These are phyloP conservation scores for Neoarius graeffei DNA, from an alignment of 2,113 vertebrate genomes.

Conservation along the genomic window DNA sequence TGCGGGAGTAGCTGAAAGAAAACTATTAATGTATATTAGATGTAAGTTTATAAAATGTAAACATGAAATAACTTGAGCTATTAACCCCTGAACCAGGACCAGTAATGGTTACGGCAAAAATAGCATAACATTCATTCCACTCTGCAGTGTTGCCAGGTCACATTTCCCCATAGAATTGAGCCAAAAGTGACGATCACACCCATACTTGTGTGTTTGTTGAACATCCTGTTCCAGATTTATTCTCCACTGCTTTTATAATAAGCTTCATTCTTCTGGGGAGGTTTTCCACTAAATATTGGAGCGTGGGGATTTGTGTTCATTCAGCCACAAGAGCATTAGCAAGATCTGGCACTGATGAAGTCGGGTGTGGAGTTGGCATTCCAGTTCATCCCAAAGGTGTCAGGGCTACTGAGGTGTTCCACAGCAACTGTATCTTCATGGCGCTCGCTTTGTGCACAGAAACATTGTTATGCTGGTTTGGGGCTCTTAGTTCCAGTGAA, in stretches of 20 bases:
- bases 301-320: background rate
- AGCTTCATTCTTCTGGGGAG: background rate
- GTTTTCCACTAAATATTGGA: background rate
- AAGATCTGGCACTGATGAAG: background rate
- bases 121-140: background rate
- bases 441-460: background rate
- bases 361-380: background rate
- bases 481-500: too few species aligned
- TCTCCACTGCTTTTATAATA: background rate
- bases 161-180: background rate
- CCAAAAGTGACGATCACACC: background rate
- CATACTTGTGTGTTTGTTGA: background rate
- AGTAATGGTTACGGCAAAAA: background rate
- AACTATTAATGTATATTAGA: background rate
- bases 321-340: background rate
- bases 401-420: background rate
- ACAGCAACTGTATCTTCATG: background rate
- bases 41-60: background rate
- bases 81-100: background rate
- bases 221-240: background rate
- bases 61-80: background rate
- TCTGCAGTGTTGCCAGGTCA: background rate
- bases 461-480: background rate
- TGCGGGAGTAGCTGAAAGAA: too few species aligned
- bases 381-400: background rate